Evolutionary conservation across 30 jellyfish, hydroid and myxozoan genomes (phyloP), one percentile per base, ranked within the genome.

Genomic region (Catostylus mosaicus): DNA sequence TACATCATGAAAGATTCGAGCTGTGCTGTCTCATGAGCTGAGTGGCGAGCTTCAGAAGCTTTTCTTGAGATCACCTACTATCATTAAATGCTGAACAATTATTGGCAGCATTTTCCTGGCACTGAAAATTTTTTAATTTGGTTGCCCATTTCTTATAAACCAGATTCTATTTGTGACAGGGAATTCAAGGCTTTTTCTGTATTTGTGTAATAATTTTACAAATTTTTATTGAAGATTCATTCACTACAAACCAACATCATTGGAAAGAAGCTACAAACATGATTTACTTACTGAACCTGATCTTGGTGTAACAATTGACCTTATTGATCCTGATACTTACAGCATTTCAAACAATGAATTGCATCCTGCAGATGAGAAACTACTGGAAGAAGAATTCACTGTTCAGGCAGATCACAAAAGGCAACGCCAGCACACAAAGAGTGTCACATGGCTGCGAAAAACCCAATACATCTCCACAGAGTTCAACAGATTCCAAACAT

Each of bases 381-480:
- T 93, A 19, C 69, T 93, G 72, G 98, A 93, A 66, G 98, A 93
- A 69, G 98, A 93, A 54, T 46, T 86, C 73, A 51, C 88, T 27
- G 87, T 93, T 10, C 96, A 82, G 43, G 91, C 97, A 22, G 97
- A 93, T 61, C 95, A 86, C 29, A 93, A 93, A 77, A 73, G 98
- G 98, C 98, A 91, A 38, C 86, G 82, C 12, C 98, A 86, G 67
- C 98, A 87, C 68, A 73, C 98, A 50, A 81, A 52, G 87, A 93
- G 84, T 54, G 98, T 93, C 62, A 88, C 98, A 20, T 93, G 98
- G 98, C 88, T 93, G 65, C 90, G 98, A 27, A 93, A 93, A 68
- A 93, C 98, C 16, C 97, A 93, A 52, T 93, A 93, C 56, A 93
- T 93, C 18, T 93, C 98, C 29, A 93, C 98, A 27, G 98, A 93